Evolutionary conservation across 1,140 invertebrate species (phyloP), one percentile per base, ranked within the genome.

Genomic region (Chironomus tepperi): DNA sequence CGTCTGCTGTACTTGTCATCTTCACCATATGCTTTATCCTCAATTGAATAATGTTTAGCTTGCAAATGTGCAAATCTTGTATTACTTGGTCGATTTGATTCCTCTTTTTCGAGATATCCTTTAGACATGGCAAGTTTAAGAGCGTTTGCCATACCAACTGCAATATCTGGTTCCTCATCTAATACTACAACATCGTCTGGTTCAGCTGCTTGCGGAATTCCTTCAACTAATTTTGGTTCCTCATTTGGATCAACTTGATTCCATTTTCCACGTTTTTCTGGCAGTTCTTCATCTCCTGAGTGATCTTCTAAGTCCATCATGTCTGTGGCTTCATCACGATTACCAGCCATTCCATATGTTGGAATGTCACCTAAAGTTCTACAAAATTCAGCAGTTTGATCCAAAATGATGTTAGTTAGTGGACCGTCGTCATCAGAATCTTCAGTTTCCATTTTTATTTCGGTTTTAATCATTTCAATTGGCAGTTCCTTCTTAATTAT

Each of bases 331-430:
- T 92, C 92, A 80, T 95, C 93, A 76, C 94, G 84, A 83, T 96
- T 96, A 47, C 94, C 93, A 72, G 94, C 89, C 79, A 92, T 88
- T 15, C 94, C 93, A 83, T 95, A 95, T 0, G 93, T 97, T 47
- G 96, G 95, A 79, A 98, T 97, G 81, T 98, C 96, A 21, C 97
- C 95, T 2, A 99, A 85, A 57, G 95, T 96, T 77, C 97, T 88
- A 82, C 97, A 98, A 85, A 98, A 99, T 85, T 99, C 97, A 0
- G 96, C 95, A 0, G 96, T 98, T 12, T 95, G 90, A 85, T 98
- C 97, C 42, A 98, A 83, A 42, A 94, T 88, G 77, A 98, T 97
- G 76, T 86, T 86, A 2, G 86, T 85, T 74, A 80, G 78, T 76
- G 75, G 73, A 76, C 3, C 79, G 8, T 84, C 83, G 10, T 80